These are phyloP conservation scores for Patiria miniata DNA, from an alignment of 35 echinoderm and acorn worm species.

Conservation along the genomic window DNA sequence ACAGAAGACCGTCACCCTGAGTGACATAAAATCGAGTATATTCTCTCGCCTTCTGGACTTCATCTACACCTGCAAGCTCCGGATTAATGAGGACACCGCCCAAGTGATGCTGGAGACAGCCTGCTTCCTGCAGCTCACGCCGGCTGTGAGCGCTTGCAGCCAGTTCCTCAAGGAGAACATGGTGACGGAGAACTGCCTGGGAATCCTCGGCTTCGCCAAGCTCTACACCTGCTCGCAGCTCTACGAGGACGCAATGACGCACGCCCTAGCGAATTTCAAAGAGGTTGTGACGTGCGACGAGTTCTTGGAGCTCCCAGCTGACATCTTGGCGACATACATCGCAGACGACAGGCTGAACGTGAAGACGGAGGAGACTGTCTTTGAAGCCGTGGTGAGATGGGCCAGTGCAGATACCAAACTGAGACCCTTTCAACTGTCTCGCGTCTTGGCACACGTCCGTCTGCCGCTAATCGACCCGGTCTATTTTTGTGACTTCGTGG, in stretches of 20 bases:
- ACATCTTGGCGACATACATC: conserved; percentile 60
- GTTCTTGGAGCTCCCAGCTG: conserved; percentile 46
- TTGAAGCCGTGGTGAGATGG: conserved; percentile 79
- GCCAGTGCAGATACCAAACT: conserved; percentile 51
- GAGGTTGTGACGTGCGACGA: conserved; percentile 64
- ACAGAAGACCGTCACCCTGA: conserved; percentile 66
- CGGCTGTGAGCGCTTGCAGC: conserved; percentile 78
- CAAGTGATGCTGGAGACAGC: conserved; percentile 88
- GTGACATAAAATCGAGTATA: conserved; percentile 55
- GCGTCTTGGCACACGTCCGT: conserved; percentile 69
- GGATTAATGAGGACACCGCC: conserved; percentile 72
- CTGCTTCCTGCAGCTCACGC: conserved; percentile 85
- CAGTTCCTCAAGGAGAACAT: conserved; percentile 81
- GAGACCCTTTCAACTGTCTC: conserved; percentile 21
- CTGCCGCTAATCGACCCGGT: conserved; percentile 84
- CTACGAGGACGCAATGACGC: conserved; percentile 75
- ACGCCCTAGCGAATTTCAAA: conserved; percentile 65
- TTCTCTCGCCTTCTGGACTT: conserved; percentile 79
- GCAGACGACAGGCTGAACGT: conserved; percentile 83
- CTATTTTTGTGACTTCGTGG: conserved; percentile 57
- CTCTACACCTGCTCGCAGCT: conserved; percentile 81
- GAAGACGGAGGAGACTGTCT: conserved; percentile 87
- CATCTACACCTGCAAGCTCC: conserved; percentile 83
- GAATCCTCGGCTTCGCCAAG: conserved; percentile 84
- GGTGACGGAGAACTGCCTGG: conserved; percentile 75